A percentile compares a stretch with the other conserved stretches of the same genome.
Evolutionary conservation across 2,113 vertebrate species (phyloP).

Genomic region (Aythya baeri): DNA sequence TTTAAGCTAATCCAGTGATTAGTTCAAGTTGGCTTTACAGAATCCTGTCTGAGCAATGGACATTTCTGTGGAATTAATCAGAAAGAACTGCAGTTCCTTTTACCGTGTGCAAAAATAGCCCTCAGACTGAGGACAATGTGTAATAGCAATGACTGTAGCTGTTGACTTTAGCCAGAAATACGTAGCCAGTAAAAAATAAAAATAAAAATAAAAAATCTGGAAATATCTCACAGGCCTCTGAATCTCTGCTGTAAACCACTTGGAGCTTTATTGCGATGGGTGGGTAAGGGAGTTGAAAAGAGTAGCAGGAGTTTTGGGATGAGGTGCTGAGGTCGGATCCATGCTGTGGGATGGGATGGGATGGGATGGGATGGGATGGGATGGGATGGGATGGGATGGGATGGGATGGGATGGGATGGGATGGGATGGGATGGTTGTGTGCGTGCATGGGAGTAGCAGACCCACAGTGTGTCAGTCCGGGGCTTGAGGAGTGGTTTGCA

Average conservation of each 20-base stretch:
- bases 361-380: background rate
- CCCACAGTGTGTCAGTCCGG: background rate
- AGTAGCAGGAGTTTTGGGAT: background rate
- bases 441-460: background rate
- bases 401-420: background rate
- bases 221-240: background rate
- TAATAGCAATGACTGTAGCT: conserved; percentile 37
- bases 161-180: conserved; percentile 44
- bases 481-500: background rate
- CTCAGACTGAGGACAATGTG: conserved; percentile 9
- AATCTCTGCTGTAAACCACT: background rate
- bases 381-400: background rate
- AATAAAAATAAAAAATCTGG: background rate
- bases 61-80: conserved; percentile 42
- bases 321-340: background rate
- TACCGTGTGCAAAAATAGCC: conserved; percentile 10
- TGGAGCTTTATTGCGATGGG: background rate
- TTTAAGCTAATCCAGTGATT: conserved; percentile 18
- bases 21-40: background rate
- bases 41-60: conserved; percentile 18
- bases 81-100: conserved; percentile 26
- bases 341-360: background rate
- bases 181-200: background rate
- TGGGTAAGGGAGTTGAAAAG: background rate
- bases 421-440: background rate